Evolutionary conservation across 2,888 invertebrate species (phyloP).

Genomic region (Heliconius cydno): DNA sequence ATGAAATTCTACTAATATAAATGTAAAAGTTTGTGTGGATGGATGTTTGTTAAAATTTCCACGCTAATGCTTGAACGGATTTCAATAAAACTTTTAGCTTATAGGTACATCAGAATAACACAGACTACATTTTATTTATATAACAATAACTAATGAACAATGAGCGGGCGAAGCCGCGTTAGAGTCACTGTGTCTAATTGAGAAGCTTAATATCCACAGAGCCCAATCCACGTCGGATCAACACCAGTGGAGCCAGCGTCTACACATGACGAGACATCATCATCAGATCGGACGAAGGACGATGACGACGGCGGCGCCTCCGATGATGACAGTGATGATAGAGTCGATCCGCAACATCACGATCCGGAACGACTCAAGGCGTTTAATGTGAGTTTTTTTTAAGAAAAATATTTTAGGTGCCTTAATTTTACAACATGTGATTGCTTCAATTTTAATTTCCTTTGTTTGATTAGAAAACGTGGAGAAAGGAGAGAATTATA

Average conservation of each 20-base stretch:
- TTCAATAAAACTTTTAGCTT: too few species aligned
- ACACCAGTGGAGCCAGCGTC: constrained; percentile 82
- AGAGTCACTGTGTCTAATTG: constrained; percentile 11
- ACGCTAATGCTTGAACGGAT: too few species aligned
- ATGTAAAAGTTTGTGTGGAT: not conserved
- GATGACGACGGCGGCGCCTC: constrained; percentile 85
- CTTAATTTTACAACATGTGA: not conserved
- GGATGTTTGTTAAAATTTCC: too few species aligned
- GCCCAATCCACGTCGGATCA: constrained; percentile 85
- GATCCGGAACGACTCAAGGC: constrained; percentile 98
- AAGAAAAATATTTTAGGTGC: not conserved
- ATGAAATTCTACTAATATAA: not conserved
- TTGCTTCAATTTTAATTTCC: not conserved
- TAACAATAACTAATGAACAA: too few species aligned
- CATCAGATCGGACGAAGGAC: constrained; percentile 94
- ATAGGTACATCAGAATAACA: too few species aligned
- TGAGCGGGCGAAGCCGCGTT: too few species aligned
- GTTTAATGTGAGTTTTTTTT: constrained; percentile 90
- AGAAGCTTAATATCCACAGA: constrained; percentile 67
- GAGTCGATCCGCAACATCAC: constrained; percentile 93
- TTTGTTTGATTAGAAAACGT: not conserved
- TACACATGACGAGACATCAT: constrained; percentile 94
- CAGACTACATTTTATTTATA: too few species aligned
- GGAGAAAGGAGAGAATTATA: not conserved
- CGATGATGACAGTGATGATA: constrained; percentile 95